Evolutionary conservation across 2,888 invertebrate species (phyloP).

Genomic region (Epirrhoe tristata): DNA sequence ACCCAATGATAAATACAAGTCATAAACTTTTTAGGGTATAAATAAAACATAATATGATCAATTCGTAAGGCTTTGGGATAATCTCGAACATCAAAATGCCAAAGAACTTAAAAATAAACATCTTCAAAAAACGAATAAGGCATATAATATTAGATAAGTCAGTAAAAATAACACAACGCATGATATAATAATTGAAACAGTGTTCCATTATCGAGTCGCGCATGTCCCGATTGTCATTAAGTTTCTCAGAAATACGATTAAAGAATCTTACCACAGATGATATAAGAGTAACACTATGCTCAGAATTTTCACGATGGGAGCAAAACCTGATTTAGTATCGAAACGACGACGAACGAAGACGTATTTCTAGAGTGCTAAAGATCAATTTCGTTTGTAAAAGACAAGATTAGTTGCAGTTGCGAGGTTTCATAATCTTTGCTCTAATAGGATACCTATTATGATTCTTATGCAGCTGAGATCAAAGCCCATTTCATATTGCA

Average conservation of each 20-base stretch:
- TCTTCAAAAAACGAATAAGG: too few species aligned
- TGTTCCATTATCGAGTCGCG: conserved; percentile 18
- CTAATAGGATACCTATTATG: neutral
- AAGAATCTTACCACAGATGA: conserved; percentile 14
- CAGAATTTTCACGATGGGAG: neutral
- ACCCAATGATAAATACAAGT: too few species aligned
- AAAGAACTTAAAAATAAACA: too few species aligned
- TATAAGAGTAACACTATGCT: neutral
- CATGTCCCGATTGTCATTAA: conserved; percentile 26
- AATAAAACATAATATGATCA: too few species aligned
- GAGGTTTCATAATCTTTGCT: neutral
- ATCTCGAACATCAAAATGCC: too few species aligned
- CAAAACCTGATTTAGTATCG: neutral
- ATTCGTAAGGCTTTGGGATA: too few species aligned
- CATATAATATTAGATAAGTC: too few species aligned
- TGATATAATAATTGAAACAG: conserved; percentile 17
- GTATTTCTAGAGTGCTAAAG: neutral
- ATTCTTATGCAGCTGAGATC: neutral
- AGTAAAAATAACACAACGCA: neutral
- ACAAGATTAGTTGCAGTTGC: neutral
- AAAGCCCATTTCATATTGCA: conserved; percentile 7
- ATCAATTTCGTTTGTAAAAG: neutral
- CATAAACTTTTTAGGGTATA: too few species aligned
- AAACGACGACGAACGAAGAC: neutral
- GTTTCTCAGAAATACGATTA: conserved; percentile 28